A percentile compares a stretch with the other conserved stretches of the same genome.
Conservation (phyloP, 2,888 invertebrate genomes). For the Clepsis dumicolana region DNA sequence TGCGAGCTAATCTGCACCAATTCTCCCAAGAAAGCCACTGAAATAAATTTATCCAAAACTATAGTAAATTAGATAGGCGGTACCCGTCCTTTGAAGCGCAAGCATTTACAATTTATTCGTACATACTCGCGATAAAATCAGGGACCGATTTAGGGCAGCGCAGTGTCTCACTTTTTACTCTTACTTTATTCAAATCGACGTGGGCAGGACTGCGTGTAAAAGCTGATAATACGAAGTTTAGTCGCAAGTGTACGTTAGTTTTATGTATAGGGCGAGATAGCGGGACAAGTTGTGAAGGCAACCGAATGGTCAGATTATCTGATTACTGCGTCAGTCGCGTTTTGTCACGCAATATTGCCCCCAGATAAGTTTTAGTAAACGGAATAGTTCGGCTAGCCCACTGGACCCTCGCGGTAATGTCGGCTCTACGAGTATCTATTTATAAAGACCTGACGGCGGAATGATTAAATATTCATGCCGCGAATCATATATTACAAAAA, state of each 20-base stretch:
- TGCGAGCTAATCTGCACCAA: neutral
- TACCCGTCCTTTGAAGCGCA: conserved; percentile 56
- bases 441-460: neutral
- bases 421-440: conserved; percentile 1
- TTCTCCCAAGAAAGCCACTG: neutral
- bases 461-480: conserved; percentile 6
- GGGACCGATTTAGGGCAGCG: conserved; percentile 67
- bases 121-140: conserved; percentile 65
- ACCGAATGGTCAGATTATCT: conserved; percentile 67
- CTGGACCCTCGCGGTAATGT: neutral
- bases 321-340: conserved; percentile 68
- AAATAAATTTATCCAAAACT: conserved; percentile 1
- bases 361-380: conserved; percentile 54
- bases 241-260: conserved; percentile 48
- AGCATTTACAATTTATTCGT: conserved; percentile 60
- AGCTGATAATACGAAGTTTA: conserved; percentile 72
- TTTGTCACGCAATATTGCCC: conserved; percentile 70
- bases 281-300: conserved; percentile 54
- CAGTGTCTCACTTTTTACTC: conserved; percentile 71
- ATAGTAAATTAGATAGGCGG: neutral
- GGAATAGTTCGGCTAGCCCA: neutral
- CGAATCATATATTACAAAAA: conserved; percentile 2
- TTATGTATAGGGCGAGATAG: conserved; percentile 57
- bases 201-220: conserved; percentile 68
- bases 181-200: conserved; percentile 75